A percentile compares a stretch with the other conserved stretches of the same genome.
These are phyloP conservation scores for Hemicordylus capensis DNA, from an alignment of 2,113 vertebrate species.

Conservation along the genomic window DNA sequence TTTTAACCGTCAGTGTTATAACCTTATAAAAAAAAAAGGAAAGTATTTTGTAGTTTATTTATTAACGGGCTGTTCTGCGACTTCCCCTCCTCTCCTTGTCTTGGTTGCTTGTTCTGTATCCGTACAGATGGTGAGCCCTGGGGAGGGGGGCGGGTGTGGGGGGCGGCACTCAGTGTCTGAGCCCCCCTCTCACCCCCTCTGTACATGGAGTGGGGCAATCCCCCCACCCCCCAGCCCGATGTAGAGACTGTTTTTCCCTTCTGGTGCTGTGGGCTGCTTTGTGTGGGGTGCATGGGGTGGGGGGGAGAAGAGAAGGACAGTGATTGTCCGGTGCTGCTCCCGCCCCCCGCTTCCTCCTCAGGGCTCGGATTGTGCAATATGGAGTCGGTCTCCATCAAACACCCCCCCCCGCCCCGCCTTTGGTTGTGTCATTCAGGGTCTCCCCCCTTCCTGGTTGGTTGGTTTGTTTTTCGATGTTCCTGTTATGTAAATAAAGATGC, in stretches of 20 bases:
- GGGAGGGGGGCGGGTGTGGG: not conserved
- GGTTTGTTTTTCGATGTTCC: not conserved
- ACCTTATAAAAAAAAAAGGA: not conserved
- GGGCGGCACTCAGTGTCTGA: accelerated
- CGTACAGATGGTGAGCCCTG: not conserved
- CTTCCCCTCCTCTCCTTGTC: accelerated
- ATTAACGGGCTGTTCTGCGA: not conserved
- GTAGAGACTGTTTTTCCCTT: no score
- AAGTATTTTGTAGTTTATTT: conserved; percentile 64
- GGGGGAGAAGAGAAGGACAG: not conserved
- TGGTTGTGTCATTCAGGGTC: not conserved
- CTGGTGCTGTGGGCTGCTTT: not conserved
- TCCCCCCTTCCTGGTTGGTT: not conserved
- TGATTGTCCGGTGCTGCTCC: not conserved
- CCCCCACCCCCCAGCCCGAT: not conserved
- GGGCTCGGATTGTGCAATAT: conserved; percentile 4
- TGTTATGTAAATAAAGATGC: conserved; percentile 28
- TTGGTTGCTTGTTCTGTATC: not conserved
- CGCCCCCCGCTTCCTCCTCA: not conserved
- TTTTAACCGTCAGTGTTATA: conserved; percentile 39
- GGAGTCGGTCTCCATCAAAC: not conserved
- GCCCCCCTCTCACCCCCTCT: not conserved
- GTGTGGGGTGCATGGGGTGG: accelerated
- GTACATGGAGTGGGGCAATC: not conserved
- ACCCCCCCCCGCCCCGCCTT: no score